Conservation (phyloP, 2,113 vertebrate genomes). For the Andinoacara biseriatus region DNA sequence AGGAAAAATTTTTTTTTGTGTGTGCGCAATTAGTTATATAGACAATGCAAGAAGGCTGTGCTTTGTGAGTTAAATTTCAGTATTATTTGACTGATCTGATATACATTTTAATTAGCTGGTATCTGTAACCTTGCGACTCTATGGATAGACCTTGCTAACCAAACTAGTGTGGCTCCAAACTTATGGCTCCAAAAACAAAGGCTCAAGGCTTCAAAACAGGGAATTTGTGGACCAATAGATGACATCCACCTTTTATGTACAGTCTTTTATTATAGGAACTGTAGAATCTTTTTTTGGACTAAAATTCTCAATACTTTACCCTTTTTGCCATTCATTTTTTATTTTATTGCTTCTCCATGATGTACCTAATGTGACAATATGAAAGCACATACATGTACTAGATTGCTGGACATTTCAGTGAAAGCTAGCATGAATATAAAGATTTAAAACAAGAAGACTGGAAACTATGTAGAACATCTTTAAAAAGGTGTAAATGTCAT, state of each 20-base stretch:
- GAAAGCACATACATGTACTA: background rate
- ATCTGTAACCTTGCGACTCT: background rate
- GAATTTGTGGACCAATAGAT: no score
- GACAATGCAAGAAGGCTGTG: background rate
- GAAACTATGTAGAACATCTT: background rate
- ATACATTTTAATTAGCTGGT: background rate
- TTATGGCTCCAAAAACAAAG: background rate
- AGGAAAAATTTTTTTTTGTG: no score
- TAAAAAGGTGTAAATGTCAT: background rate
- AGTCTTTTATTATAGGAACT: background rate
- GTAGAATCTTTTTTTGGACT: background rate
- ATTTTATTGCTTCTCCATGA: background rate
- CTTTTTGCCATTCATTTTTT: background rate
- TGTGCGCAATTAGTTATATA: no score
- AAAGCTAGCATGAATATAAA: background rate
- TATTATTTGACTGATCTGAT: background rate
- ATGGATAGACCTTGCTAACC: background rate
- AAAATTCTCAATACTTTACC: background rate
- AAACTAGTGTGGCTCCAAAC: background rate
- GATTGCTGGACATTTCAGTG: background rate
- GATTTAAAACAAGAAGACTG: fast-evolving
- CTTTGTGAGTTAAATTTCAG: background rate
- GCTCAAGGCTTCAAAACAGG: background rate
- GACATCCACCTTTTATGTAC: background rate
- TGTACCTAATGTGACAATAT: background rate